A percentile compares a stretch with the other conserved stretches of the same genome.
These are phyloP conservation scores for Podilymbus podiceps DNA, from an alignment of 2,113 vertebrate genomes.

Conservation along the genomic window DNA sequence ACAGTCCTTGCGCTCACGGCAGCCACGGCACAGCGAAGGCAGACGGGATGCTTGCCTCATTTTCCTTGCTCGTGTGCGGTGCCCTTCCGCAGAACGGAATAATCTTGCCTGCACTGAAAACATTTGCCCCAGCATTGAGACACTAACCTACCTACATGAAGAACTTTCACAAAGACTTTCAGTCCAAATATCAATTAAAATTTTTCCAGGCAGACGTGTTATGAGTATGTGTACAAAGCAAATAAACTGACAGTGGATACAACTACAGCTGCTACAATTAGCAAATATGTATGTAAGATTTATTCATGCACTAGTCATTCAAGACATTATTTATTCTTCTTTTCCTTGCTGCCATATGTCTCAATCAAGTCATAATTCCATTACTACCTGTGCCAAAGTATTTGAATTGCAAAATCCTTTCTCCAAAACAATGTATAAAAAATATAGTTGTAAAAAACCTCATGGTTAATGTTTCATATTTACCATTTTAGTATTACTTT, in stretches of 20 bases:
- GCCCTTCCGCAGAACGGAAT: neutral
- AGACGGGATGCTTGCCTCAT: neutral
- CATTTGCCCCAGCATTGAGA: neutral
- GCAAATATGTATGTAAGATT: neutral
- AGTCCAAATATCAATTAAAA: neutral
- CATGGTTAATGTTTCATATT: neutral
- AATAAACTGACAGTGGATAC: neutral
- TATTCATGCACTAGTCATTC: neutral
- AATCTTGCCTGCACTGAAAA: neutral
- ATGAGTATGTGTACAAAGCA: neutral
- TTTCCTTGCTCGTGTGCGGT: fast-evolving
- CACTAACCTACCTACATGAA: neutral
- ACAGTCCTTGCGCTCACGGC: neutral
- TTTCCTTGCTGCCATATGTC: neutral
- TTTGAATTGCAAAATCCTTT: neutral
- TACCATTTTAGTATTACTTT: neutral
- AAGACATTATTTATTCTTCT: slow-evolving; percentile 4
- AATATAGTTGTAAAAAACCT: neutral
- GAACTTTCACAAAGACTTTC: neutral
- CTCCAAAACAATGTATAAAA: neutral
- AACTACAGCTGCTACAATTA: neutral
- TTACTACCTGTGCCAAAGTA: neutral
- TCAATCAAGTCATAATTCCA: neutral
- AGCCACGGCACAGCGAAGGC: neutral
- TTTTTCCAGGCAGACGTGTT: neutral